Conservation (phyloP, 2,113 vertebrate species). For the Typhlomys cinereus region DNA sequence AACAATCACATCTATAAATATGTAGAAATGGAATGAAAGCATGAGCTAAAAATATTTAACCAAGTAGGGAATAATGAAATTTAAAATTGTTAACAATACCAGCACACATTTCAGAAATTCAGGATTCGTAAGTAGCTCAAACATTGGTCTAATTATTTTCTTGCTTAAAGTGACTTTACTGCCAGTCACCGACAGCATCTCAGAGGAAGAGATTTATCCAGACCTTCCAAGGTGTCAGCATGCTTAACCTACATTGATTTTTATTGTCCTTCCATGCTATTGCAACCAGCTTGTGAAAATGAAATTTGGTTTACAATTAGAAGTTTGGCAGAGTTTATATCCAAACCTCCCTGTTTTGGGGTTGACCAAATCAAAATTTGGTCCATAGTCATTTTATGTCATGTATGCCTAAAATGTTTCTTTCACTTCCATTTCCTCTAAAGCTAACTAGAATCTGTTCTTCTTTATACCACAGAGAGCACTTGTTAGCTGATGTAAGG, state of each 20-base stretch:
- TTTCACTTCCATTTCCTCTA: not conserved
- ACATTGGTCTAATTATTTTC: not conserved
- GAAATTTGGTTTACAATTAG: not conserved
- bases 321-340: not conserved
- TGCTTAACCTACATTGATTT: not conserved
- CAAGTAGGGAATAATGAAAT: not conserved
- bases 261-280: not conserved
- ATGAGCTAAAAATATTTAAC: not conserved
- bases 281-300: not conserved
- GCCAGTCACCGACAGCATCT: not conserved
- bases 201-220: not conserved
- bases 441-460: not conserved
- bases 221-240: not conserved
- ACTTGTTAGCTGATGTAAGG: not conserved
- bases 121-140: not conserved
- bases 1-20: not conserved
- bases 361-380: not conserved
- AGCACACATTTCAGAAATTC: not conserved
- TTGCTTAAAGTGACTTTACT: not conserved
- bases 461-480: not conserved
- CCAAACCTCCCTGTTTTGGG: not conserved
- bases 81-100: not conserved
- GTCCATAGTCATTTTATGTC: not conserved
- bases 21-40: not conserved
- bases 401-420: not conserved